Evolutionary conservation across 92 coral and sea anemone species (phyloP).

Genomic region (Meandrina meandrites): DNA sequence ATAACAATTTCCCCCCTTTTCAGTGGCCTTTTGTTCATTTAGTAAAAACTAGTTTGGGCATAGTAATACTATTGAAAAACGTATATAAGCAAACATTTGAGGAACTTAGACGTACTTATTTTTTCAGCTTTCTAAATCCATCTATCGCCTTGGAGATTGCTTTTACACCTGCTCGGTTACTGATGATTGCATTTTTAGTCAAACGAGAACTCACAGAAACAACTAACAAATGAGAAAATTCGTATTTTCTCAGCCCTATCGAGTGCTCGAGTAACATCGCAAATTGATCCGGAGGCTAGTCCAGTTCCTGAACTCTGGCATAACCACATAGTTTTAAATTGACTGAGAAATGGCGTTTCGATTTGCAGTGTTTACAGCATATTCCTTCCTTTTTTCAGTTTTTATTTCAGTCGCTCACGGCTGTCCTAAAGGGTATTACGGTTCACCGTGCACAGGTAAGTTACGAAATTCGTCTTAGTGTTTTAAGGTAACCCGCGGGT

Average conservation of each 20-base stretch:
- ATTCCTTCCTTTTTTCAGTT: neutral
- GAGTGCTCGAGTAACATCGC: neutral
- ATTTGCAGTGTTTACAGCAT: neutral
- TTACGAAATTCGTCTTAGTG: too few relatives aligned
- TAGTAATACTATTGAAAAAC: neutral
- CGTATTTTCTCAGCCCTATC: neutral
- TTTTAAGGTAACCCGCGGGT: too few relatives aligned
- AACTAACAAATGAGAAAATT: neutral
- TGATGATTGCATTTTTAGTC: neutral
- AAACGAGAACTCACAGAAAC: too few relatives aligned
- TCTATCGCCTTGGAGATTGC: neutral
- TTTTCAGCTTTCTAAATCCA: neutral
- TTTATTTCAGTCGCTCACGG: neutral
- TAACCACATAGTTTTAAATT: too few relatives aligned
- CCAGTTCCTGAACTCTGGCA: too few relatives aligned
- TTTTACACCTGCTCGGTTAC: neutral
- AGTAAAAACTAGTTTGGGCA: neutral
- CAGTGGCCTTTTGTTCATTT: too few relatives aligned
- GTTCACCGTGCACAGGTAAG: constrained; percentile 1
- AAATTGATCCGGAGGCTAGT: neutral
- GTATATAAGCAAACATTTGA: neutral
- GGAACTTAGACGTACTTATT: neutral
- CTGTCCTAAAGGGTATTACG: constrained; percentile 12
- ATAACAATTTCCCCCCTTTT: too few relatives aligned
- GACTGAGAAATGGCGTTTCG: neutral